Evolutionary conservation across 2,888 invertebrate species (phyloP), one percentile per base, ranked within the genome.

Genomic region (Sepiola atlantica): DNA sequence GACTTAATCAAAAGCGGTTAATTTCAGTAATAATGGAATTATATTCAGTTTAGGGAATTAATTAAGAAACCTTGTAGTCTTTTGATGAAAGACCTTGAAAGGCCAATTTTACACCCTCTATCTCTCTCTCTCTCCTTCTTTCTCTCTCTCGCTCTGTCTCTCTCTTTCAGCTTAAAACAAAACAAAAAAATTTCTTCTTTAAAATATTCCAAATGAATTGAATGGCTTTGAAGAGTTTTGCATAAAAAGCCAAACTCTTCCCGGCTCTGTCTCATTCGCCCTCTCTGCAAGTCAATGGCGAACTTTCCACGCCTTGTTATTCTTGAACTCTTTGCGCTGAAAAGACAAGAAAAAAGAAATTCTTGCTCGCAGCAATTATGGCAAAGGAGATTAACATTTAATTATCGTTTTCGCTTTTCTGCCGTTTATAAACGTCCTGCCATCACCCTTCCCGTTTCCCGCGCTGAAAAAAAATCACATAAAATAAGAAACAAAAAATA

Each of bases 331-430:
- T 18, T 32, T n/a, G 77, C 10, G 1, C 4, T 77, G 16, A n/a
- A 77, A 77, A 21, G 45, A 45, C n/a, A n/a, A n/a, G n/a, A 45
- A 8, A 6, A 57, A 77, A n/a, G n/a, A 77, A 77, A 77, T 14
- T n/a, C 77, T 77, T 77, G n/a, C 77, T 77, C 32, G 77, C 77
- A 77, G 77, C 77, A 77, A 77, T 77, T 77, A n/a, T 77, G n/a
- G 14, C 77, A 77, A 77, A n/a, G 12, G n/a, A 77, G n/a, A 77
- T 77, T 77, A 77, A 77, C n/a, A 32, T 77, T 77, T 77, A 77
- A 77, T 77, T 77, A 77, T 77, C 77, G 77, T 77, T 77, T 77
- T n/a, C n/a, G 14, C 10, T 77, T 77, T 77, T n/a, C 77, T 32
- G n/a, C 77, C 77, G 32, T 77, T 45, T 77, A n/a, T 77, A 77